Conservation (phyloP, 2,113 vertebrate genomes). For the Vanacampus margaritifer region DNA sequence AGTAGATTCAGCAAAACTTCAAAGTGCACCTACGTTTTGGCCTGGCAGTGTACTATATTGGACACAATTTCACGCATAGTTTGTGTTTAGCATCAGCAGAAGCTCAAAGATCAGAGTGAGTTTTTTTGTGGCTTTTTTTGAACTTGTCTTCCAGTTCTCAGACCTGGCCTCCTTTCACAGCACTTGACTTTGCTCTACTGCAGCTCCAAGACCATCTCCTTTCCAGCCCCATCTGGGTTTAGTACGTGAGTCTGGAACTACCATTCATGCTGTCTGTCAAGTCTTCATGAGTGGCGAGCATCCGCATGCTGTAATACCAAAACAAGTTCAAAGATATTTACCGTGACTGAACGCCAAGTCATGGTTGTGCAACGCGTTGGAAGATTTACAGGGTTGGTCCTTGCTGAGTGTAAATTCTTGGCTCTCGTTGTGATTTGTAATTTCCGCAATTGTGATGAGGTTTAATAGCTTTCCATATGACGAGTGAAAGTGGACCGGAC, state of each 20-base stretch:
- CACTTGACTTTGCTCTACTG: slow-evolving; percentile 21
- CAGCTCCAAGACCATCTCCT: slow-evolving; percentile 29
- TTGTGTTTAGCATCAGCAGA: slow-evolving; percentile 40
- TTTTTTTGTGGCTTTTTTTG: slow-evolving; percentile 33
- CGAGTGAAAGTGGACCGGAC: slow-evolving; percentile 34
- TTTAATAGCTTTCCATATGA: slow-evolving; percentile 47
- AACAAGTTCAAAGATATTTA: slow-evolving; percentile 45
- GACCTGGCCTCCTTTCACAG: slow-evolving; percentile 36
- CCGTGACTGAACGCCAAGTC: slow-evolving; percentile 32
- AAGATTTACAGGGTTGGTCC: slow-evolving; percentile 30
- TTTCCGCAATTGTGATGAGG: slow-evolving; percentile 46
- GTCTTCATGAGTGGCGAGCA: slow-evolving; percentile 30
- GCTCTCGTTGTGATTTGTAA: slow-evolving; percentile 47
- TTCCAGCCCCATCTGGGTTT: slow-evolving; percentile 43
- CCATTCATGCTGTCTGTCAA: slow-evolving; percentile 33
- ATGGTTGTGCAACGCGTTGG: slow-evolving; percentile 37
- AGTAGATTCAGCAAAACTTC: slow-evolving; percentile 18
- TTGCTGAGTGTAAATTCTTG: slow-evolving; percentile 35
- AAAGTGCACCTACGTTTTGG: slow-evolving; percentile 45
- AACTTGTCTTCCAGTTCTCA: slow-evolving; percentile 30
- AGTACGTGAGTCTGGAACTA: slow-evolving; percentile 32
- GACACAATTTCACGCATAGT: slow-evolving; percentile 17
- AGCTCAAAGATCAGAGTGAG: slow-evolving; percentile 33
- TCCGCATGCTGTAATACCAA: slow-evolving; percentile 42
- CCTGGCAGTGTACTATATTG: slow-evolving; percentile 25